Evolutionary conservation across 2,113 vertebrate species (phyloP), one percentile per base, ranked within the genome.

Genomic region (Morone chrysops): DNA sequence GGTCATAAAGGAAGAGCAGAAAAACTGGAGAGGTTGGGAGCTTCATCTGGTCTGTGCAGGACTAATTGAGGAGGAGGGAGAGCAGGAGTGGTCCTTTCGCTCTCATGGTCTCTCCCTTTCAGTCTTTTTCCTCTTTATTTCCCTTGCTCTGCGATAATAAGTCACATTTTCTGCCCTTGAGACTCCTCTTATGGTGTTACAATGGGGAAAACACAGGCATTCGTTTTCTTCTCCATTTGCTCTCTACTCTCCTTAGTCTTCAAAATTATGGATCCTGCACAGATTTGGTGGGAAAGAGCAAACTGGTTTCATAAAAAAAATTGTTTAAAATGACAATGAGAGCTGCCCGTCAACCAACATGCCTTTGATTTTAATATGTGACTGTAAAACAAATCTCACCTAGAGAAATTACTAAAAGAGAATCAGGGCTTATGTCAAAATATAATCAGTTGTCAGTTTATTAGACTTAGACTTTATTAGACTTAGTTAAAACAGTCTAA

Each of bases 131-230:
- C 79, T 80, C 86, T 91, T 92, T 62, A 87, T 88, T 85, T 91
- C 78, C 63, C 70, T 75, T 70, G 75, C 81, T 92, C 84, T 84
- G 86, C 56, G 48, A 92, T 93, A 93, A 89, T 91, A 93, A 93
- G 91, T 94, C 91, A 89, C 74, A 90, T 85, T 87, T 89, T 69
- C 76, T 91, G 93, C 89, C 93, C 94, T 94, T 93, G 94, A 95
- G 90, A 85, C 84, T 88, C 84, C 86, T 83, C 88, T 92, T 84
- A 47, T 79, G 40, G 25, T 6, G 75, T 70, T 92, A 92, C 69
- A 92, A 81, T 75, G 71, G 88, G 71, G 60, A 80, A 85, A 93
- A 91, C 31, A 70, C 31, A 50, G 54, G 50, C 41, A 54, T 63
- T 66, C 54, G 43, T 85, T 79, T 76, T 79, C 54, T 51, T 60